Conservation (phyloP, 2,888 invertebrate species). For the Piscicola geometra region DNA sequence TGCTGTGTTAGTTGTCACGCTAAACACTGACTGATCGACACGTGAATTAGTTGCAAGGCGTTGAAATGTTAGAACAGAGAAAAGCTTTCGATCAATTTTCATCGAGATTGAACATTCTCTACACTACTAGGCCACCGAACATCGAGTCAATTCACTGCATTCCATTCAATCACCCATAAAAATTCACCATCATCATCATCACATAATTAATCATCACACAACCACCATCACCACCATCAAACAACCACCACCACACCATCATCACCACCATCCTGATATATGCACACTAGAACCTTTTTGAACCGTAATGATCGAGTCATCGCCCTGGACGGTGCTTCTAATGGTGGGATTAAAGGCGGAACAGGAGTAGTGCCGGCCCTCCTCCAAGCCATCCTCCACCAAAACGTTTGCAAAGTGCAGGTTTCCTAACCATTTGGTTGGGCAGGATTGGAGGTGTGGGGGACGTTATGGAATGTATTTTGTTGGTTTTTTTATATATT, state of each 20-base stretch:
- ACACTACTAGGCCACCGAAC: too few relatives aligned
- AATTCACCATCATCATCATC: background rate
- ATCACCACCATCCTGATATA: background rate
- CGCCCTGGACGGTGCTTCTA: slow-evolving; percentile 49
- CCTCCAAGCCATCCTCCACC: slow-evolving; percentile 60
- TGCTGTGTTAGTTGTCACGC: too few relatives aligned
- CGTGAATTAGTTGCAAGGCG: too few relatives aligned
- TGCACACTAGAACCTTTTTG: background rate
- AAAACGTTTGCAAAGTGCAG: slow-evolving; percentile 93
- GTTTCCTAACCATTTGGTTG: slow-evolving; percentile 63
- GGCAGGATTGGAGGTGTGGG: background rate
- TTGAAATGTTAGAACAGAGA: too few relatives aligned
- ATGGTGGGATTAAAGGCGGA: slow-evolving; percentile 82
- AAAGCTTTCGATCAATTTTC: too few relatives aligned
- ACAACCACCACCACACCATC: background rate
- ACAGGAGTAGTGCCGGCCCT: slow-evolving; percentile 76
- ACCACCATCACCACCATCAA: background rate
- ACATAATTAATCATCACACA: background rate
- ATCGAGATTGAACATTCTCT: too few relatives aligned
- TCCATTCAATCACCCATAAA: background rate
- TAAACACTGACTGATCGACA: too few relatives aligned
- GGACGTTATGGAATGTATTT: background rate
- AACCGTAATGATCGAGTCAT: slow-evolving; percentile 44
- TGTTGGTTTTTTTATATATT: background rate
- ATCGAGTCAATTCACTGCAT: background rate